Evolutionary conservation across 2,888 invertebrate species (phyloP).

Genomic region (Agrotis puta): DNA sequence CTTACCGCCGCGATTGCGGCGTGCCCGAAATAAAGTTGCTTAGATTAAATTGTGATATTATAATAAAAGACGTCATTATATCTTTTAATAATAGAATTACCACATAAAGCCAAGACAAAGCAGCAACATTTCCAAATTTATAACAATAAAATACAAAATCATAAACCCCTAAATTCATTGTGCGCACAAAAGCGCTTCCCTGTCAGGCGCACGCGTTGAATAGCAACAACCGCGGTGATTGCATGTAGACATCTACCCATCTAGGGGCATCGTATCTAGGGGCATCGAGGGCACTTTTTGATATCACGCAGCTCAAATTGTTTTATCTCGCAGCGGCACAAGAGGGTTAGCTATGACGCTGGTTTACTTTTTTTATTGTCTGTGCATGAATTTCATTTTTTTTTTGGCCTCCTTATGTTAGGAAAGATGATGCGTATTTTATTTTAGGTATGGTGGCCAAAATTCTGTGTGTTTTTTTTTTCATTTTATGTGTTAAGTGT

Average conservation of each 20-base stretch:
- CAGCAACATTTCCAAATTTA: background rate
- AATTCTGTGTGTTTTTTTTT: background rate
- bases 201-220: conserved; percentile 57
- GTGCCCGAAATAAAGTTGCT: background rate
- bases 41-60: background rate
- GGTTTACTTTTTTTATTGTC: background rate
- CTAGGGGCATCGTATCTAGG: conserved; percentile 23
- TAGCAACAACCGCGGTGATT: conserved; percentile 52
- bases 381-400: background rate
- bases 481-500: background rate
- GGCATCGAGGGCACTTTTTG: conserved; percentile 51
- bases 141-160: background rate
- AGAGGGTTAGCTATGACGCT: conserved; percentile 20
- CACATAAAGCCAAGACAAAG: background rate
- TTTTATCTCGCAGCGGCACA: conserved; percentile 43
- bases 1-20: no score
- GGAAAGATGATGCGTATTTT: background rate
- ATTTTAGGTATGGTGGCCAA: conserved; percentile 1
- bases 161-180: conserved; percentile 39
- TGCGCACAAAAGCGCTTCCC: conserved; percentile 30
- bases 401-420: background rate
- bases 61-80: background rate
- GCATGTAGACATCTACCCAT: conserved; percentile 34
- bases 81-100: background rate
- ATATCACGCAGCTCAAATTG: conserved; percentile 53